Evolutionary conservation across 1,140 invertebrate species (phyloP).

Genomic region (Rhopalosiphum padi): DNA sequence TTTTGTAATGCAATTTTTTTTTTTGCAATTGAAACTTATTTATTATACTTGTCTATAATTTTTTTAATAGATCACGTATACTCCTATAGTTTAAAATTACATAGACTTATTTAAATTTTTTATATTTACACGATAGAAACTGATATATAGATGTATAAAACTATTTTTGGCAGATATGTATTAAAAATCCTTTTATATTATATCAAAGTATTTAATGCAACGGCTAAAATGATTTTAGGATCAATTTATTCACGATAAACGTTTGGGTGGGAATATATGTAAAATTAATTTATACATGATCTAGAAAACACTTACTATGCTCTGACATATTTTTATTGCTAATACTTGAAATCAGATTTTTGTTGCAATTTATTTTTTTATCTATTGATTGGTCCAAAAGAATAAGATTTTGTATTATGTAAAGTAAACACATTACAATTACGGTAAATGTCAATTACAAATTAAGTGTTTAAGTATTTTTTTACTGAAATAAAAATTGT

Average conservation of each 20-base stretch:
- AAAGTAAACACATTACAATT: neutral
- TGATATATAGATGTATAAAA: neutral
- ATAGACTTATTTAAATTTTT: neutral
- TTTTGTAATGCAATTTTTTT: neutral
- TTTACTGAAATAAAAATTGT: neutral
- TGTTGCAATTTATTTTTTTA: too few species aligned
- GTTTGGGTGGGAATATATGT: too few species aligned
- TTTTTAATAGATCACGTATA: neutral
- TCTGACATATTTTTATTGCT: too few species aligned
- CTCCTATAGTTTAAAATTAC: neutral
- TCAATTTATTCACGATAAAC: too few species aligned
- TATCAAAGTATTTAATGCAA: too few species aligned
- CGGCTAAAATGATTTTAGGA: too few species aligned
- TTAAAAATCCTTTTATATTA: neutral
- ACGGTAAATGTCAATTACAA: neutral
- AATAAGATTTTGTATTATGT: neutral
- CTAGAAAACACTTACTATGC: too few species aligned
- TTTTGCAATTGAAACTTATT: neutral
- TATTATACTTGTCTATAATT: neutral
- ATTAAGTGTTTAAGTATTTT: neutral
- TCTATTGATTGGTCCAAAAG: neutral
- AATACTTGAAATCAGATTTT: too few species aligned
- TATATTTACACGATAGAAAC: neutral
- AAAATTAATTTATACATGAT: too few species aligned
- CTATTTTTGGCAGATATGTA: neutral